Percentiles rank a stretch among this genome's conserved stretches.
phyloP scores from a whole-genome alignment of 1,140 invertebrate genomes.

The Philotrypesis tridentata region DNA sequence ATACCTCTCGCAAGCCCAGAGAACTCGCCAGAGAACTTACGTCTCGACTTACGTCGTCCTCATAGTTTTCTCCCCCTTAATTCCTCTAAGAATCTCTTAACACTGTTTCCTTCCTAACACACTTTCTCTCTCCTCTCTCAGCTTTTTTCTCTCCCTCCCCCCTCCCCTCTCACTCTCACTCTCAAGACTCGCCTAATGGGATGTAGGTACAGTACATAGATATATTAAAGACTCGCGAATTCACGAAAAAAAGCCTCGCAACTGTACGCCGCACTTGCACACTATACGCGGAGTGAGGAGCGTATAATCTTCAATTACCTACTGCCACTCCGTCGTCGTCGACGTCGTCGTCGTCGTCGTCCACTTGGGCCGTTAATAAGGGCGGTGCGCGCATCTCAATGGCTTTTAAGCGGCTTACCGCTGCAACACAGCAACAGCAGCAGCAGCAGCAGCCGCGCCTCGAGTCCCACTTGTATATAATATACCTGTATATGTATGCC shows the following conservation, averaged over 20 bases:
- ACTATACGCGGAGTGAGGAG: not conserved
- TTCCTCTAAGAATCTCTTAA: conserved; percentile 13
- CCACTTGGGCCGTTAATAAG: conserved; percentile 24
- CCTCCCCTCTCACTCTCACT: no score
- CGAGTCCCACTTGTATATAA: no score
- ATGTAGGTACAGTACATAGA: no score
- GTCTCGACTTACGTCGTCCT: no score
- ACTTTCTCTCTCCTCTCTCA: not conserved
- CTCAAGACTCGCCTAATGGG: conserved; percentile 27
- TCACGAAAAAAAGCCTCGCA: not conserved
- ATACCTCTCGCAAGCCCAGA: no score
- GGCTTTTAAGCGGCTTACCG: conserved; percentile 31
- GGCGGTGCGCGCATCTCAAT: conserved; percentile 6
- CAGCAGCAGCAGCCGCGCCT: no score
- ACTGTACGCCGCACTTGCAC: not conserved
- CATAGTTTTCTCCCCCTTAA: not conserved
- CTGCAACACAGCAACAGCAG: not conserved
- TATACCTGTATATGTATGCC: not conserved
- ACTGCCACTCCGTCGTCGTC: no score
- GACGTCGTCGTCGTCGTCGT: not conserved
- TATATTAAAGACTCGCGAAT: not conserved
- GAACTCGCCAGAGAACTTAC: no score
- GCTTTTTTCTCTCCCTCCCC: not conserved
- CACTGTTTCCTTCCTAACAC: not conserved
- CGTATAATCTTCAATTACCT: conserved; percentile 28